Base-by-base conservation (phyloP, 2,113 vertebrate species). In the Tricholaema leucomelas region DNA sequence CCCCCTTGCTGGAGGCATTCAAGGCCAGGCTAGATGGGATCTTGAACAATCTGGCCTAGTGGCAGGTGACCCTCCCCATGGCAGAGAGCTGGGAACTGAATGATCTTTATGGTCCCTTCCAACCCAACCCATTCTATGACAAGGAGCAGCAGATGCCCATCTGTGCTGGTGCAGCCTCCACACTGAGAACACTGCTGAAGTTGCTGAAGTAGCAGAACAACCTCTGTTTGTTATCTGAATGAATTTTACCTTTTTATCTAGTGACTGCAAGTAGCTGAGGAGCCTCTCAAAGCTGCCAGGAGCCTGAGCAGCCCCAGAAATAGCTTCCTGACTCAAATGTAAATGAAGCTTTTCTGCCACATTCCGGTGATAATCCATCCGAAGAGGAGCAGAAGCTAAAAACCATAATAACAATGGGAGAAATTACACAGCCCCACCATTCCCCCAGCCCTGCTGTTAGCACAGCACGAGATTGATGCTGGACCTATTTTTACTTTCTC, bases 171-270 rank as follows among this genome's bases (percentile, higher is more conserved):
- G 88, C 74, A 84, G 52, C 59, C 25, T 6, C 8, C 44, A 65
- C 25, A 17, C 27, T 94, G 87, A 33, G 93, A 95, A 85, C 52
- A 81, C 38, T 93, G 78, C 38, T 40, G 7, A 79, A 81, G 52
- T 67, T 96, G 93, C 96, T 97, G 96, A 97, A 91, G 89, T 90
- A 91, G 94, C 95, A 97, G 92, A 92, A 95, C 88, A 94, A 72
- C 5, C 27, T 44, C 19, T 75, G 80, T 77, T 63, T 85, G 61
- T 82, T 85, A 58, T 96, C 94, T 76, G 91, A 95, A 94, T 65
- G 82, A 83, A 40, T 79, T 96, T 94, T 91, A 85, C 89, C 77
- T 95, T 96, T 96, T 93, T 85, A 87, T 90, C 54, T 27, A 33
- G 79, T 92, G 92, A 60, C 33, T 6, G 27, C 9, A 3, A 36